phyloP scores from a whole-genome alignment of 2,888 invertebrate genomes.

The Clunio marinus region DNA sequence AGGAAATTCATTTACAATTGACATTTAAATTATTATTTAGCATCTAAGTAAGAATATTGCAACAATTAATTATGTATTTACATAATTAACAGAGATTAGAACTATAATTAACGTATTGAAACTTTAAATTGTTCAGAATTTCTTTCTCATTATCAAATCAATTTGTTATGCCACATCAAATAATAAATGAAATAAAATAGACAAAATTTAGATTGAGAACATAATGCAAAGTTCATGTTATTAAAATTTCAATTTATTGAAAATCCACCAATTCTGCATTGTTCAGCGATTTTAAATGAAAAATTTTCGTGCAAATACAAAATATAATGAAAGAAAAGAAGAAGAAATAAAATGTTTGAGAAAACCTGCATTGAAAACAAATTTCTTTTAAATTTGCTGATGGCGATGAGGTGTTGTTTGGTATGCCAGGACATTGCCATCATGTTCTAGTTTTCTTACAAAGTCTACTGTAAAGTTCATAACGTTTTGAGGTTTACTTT shows the following conservation, averaged over 20 bases:
- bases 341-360: background rate
- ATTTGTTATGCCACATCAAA: background rate
- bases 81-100: no score
- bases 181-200: background rate
- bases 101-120: no score
- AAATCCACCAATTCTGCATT: background rate
- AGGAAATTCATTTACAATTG: no score
- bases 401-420: background rate
- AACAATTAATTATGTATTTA: no score
- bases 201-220: background rate
- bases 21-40: no score
- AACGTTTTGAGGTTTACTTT: conserved; percentile 12
- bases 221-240: background rate
- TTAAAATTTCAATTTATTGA: conserved; percentile 1
- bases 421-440: background rate
- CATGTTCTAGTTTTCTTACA: conserved; percentile 12
- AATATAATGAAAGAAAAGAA: background rate
- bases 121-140: no score
- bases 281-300: background rate
- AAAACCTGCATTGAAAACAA: background rate
- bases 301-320: background rate
- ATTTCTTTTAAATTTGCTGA: conserved; percentile 21
- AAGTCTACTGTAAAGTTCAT: conserved; percentile 29
- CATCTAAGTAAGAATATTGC: no score
- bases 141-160: background rate